These are phyloP conservation scores for Leptura quadrifasciata DNA, from an alignment of 2,888 invertebrate species.

Conservation along the genomic window DNA sequence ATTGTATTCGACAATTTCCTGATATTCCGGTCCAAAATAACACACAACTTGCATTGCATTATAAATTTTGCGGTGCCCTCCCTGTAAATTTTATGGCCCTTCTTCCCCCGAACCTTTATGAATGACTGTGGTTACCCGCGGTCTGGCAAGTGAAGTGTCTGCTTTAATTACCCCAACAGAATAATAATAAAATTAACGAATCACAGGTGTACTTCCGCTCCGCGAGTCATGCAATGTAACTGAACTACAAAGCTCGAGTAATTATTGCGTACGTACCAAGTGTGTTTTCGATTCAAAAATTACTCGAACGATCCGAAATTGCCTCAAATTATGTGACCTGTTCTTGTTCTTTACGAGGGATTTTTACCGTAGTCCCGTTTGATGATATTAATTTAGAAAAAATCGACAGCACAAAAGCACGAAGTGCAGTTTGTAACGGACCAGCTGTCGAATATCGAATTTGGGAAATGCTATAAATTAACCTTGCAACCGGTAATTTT, in stretches of 20 bases:
- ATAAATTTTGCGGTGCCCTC: too few relatives aligned
- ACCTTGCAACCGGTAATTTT: not conserved
- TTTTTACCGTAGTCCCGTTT: slow-evolving; percentile 34
- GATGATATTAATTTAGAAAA: slow-evolving; percentile 48
- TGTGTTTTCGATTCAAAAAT: slow-evolving; percentile 45
- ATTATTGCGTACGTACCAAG: slow-evolving; percentile 41
- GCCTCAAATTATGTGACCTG: slow-evolving; percentile 31
- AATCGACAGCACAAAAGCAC: slow-evolving; percentile 39
- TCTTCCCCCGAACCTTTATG: slow-evolving; percentile 37
- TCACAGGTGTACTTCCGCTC: slow-evolving; percentile 68
- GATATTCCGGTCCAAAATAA: too few relatives aligned
- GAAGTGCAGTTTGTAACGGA: slow-evolving; percentile 12
- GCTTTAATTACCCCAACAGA: slow-evolving; percentile 64
- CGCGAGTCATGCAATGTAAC: slow-evolving; percentile 58
- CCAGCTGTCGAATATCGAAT: slow-evolving; percentile 26
- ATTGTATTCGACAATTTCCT: too few relatives aligned
- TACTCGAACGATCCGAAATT: slow-evolving; percentile 38
- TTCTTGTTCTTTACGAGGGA: slow-evolving; percentile 36
- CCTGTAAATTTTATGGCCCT: slow-evolving; percentile 6
- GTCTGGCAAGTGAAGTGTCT: slow-evolving; percentile 55
- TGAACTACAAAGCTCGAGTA: slow-evolving; percentile 39
- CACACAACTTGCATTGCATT: too few relatives aligned
- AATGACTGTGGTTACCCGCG: slow-evolving; percentile 44
- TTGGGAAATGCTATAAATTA: slow-evolving; percentile 28
- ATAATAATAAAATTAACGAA: slow-evolving; percentile 68